phyloP scores from a whole-genome alignment of 2,113 vertebrate species.

The Podilymbus podiceps region DNA sequence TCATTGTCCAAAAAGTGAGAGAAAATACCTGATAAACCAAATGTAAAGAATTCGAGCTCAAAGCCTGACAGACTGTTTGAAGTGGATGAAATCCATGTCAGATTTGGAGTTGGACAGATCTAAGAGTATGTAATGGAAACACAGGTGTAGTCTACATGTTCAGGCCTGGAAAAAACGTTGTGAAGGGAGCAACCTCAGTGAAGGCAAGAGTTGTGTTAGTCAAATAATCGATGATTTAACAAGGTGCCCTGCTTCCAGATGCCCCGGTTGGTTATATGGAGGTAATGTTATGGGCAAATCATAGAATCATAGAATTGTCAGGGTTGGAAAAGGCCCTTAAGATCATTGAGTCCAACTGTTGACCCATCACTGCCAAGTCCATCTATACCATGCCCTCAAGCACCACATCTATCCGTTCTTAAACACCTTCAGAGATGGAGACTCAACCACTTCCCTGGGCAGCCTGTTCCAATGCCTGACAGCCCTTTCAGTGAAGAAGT shows the following conservation, averaged over 20 bases:
- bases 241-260: neutral
- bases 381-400: too few relatives aligned
- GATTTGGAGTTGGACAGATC: neutral
- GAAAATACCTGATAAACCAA: neutral
- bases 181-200: neutral
- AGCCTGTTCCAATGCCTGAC: too few relatives aligned
- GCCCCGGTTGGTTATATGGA: neutral
- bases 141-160: neutral
- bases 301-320: too few relatives aligned
- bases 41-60: neutral
- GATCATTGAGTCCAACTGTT: too few relatives aligned
- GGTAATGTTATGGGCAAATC: neutral
- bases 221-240: neutral
- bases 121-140: neutral
- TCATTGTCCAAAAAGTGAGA: neutral
- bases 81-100: neutral
- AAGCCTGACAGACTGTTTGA: neutral
- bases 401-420: too few relatives aligned
- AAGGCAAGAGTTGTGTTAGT: neutral
- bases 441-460: too few relatives aligned
- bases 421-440: too few relatives aligned
- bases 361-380: too few relatives aligned
- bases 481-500: too few relatives aligned
- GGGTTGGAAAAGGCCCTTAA: too few relatives aligned
- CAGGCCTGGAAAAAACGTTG: neutral